These are phyloP conservation scores for Lepidurus arcticus DNA, from an alignment of 1,140 invertebrate genomes.

Conservation along the genomic window DNA sequence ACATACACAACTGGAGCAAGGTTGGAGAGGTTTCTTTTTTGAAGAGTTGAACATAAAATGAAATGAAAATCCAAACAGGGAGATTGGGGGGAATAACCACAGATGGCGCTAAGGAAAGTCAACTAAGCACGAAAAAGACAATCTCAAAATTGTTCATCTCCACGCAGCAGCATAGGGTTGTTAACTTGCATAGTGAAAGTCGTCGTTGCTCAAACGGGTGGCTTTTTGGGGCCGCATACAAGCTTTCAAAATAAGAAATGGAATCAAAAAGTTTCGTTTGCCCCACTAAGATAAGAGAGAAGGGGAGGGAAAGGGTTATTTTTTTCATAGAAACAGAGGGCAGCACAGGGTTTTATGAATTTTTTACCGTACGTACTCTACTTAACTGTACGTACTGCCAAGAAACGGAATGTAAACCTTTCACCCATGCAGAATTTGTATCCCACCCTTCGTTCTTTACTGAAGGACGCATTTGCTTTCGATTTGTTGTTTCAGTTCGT, in stretches of 20 bases:
- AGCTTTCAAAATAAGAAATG: neutral
- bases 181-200: slow-evolving; percentile 22
- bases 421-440: neutral
- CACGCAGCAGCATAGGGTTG: slow-evolving; percentile 20
- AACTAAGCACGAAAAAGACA: slow-evolving; percentile 6
- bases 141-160: slow-evolving; percentile 7
- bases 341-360: too few species aligned
- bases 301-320: neutral
- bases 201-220: slow-evolving; percentile 20
- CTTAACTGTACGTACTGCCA: too few species aligned
- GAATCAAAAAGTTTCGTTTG: neutral
- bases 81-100: neutral
- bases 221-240: slow-evolving; percentile 13
- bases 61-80: neutral
- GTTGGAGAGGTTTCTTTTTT: neutral
- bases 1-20: neutral
- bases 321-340: neutral
- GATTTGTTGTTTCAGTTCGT: slow-evolving; percentile 86
- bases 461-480: slow-evolving; percentile 89
- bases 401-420: neutral
- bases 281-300: neutral
- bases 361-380: too few species aligned
- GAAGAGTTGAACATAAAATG: neutral
- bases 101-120: neutral
- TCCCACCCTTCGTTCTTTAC: slow-evolving; percentile 45